A percentile compares a stretch with the other conserved stretches of the same genome.
Conservation (phyloP, 2,113 vertebrate genomes). For the Chloebia gouldiae region DNA sequence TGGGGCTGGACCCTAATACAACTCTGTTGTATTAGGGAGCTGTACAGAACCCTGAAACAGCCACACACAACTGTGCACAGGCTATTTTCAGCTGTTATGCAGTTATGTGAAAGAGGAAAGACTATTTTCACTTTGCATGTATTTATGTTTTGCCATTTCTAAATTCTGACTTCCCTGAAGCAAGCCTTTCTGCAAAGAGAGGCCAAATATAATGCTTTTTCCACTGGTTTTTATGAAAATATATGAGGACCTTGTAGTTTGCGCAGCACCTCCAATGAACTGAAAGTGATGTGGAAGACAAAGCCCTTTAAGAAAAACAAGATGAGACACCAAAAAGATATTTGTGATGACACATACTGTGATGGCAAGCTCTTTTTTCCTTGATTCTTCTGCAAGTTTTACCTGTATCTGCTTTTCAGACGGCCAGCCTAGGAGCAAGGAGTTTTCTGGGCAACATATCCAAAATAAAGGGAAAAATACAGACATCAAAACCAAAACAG, state of each 20-base stretch:
- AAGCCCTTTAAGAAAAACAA: not conserved
- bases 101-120: constrained; percentile 15
- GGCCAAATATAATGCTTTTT: not conserved
- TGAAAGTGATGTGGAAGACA: not conserved
- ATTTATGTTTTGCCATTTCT: constrained; percentile 27
- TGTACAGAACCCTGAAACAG: not conserved
- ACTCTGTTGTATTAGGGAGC: not conserved
- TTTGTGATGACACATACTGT: not conserved
- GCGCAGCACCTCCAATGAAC: not conserved
- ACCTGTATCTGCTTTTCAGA: not conserved
- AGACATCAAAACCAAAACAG: not conserved
- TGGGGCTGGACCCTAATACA: not conserved
- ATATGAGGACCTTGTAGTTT: not conserved
- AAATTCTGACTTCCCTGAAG: not conserved
- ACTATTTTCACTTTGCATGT: constrained; percentile 20
- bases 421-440: not conserved
- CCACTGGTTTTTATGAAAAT: not conserved
- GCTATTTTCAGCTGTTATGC: constrained; percentile 10
- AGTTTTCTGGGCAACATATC: not conserved
- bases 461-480: not conserved
- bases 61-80: not conserved
- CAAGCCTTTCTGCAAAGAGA: not conserved
- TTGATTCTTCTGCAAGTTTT: not conserved
- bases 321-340: not conserved
- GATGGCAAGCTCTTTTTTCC: not conserved